phyloP scores from a whole-genome alignment of 2,113 vertebrate species.

The Ia io region DNA sequence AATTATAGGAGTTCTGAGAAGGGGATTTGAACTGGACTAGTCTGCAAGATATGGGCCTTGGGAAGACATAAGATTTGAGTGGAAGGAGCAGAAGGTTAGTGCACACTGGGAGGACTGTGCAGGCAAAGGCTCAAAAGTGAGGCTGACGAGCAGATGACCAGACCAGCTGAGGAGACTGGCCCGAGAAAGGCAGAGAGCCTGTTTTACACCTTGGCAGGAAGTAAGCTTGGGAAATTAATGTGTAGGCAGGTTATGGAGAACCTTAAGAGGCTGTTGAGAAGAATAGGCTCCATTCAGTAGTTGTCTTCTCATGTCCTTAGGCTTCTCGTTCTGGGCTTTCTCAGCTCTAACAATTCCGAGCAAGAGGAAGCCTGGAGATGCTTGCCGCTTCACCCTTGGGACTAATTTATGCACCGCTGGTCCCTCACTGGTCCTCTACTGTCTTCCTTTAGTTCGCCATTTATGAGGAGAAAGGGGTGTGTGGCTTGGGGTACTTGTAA shows the following conservation, averaged over 20 bases:
- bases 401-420: not conserved
- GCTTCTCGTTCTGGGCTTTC: not conserved
- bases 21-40: fast-evolving
- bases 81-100: not conserved
- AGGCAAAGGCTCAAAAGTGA: not conserved
- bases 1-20: not conserved
- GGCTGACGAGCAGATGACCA: not conserved
- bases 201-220: not conserved
- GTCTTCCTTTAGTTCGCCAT: not conserved
- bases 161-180: not conserved
- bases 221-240: not conserved
- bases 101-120: not conserved
- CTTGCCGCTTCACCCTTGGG: not conserved
- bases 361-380: fast-evolving
- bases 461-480: not conserved
- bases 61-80: not conserved
- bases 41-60: not conserved
- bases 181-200: not conserved
- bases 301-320: not conserved
- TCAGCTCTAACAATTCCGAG: not conserved
- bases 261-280: not conserved
- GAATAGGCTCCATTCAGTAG: not conserved
- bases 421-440: not conserved
- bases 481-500: not conserved
- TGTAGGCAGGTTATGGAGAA: not conserved